Base-by-base conservation (phyloP, 2,888 invertebrate species). In the Siphonodentalium dalli region DNA sequence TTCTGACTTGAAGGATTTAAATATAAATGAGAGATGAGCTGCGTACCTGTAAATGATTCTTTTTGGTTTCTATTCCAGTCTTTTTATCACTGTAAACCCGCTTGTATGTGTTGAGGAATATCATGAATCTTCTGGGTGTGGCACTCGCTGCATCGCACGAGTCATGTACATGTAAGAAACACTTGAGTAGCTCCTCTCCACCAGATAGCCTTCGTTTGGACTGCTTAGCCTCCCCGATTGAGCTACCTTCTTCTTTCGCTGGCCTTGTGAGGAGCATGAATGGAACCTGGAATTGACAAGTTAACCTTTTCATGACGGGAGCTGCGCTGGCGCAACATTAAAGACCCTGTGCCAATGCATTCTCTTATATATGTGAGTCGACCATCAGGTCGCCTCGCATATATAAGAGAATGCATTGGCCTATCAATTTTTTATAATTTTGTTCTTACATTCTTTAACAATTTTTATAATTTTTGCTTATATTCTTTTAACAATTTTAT, bases 41-140 rank as follows among this genome's bases (percentile, higher is more conserved):
- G 27, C 39, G 33, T 50, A 88, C 89, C 84, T 88, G 85, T 26
- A 91, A 80, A 82, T 88, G 88, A 13, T 84, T 82, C 73, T 87
- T 86, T 66, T 87, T 85, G 42, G 85, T 84, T 41, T 85, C 78
- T 24, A 90, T 85, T 2, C 85, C 82, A 3, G 81, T 73, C 67
- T 87, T 87, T 82, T 90, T 90, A 46, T 84, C 85, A n/a, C 78
- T 83, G 65, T 87, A 87, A 82, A 91, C 80, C 83, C 75, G 69
- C 38, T 76, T 70, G 69, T 84, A 86, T 13, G 84, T 83, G 60
- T 83, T 79, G 21, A 86, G 72, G 66, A 87, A 84, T 33, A 84
- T 69, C 82, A 87, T 40, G 87, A 84, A 84, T 65, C 84, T 74
- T 53, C 84, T 70, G 0, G 86, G 86, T 8, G 84, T 84, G 29